Conservation (phyloP, 2,888 invertebrate genomes). For the Aphrophora alni region DNA sequence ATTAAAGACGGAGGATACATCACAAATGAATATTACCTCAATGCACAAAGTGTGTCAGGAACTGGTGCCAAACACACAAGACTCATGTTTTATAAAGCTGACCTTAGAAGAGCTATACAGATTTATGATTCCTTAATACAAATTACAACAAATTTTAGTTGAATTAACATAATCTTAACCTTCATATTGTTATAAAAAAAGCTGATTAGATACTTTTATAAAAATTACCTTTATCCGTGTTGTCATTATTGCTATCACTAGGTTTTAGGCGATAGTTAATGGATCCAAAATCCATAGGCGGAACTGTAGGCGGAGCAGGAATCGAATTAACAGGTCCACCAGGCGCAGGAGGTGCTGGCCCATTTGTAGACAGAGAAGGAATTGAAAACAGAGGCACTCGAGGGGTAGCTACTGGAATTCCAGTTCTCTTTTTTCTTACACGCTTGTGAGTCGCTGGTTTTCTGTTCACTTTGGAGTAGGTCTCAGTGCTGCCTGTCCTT, state of each 20-base stretch:
- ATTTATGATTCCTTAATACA: too few relatives aligned
- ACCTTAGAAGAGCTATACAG: too few relatives aligned
- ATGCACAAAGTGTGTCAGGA: too few relatives aligned
- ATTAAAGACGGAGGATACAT: too few relatives aligned
- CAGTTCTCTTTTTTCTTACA: slow-evolving; percentile 74
- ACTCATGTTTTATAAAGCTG: too few relatives aligned
- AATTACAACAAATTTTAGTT: too few relatives aligned
- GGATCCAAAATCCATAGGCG: slow-evolving; percentile 54
- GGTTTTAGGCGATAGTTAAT: slow-evolving; percentile 56
- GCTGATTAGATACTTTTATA: too few relatives aligned
- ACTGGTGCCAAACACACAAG: too few relatives aligned
- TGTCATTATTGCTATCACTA: slow-evolving; percentile 57
- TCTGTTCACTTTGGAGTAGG: slow-evolving; percentile 69
- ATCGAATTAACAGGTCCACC: slow-evolving; percentile 29
- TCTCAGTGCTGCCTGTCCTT: slow-evolving; percentile 62
- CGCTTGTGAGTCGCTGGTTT: slow-evolving; percentile 74
- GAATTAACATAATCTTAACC: too few relatives aligned
- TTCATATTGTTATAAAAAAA: too few relatives aligned
- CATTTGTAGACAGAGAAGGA: slow-evolving; percentile 37
- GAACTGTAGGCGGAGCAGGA: slow-evolving; percentile 25
- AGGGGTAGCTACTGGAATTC: slow-evolving; percentile 86
- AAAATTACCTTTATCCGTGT: slow-evolving; percentile 58
- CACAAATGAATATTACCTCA: too few relatives aligned
- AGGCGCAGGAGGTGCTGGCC: slow-evolving; percentile 41
- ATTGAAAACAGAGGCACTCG: slow-evolving; percentile 70